Base-by-base conservation (phyloP, 2,113 vertebrate species). In the Sturnira hondurensis region DNA sequence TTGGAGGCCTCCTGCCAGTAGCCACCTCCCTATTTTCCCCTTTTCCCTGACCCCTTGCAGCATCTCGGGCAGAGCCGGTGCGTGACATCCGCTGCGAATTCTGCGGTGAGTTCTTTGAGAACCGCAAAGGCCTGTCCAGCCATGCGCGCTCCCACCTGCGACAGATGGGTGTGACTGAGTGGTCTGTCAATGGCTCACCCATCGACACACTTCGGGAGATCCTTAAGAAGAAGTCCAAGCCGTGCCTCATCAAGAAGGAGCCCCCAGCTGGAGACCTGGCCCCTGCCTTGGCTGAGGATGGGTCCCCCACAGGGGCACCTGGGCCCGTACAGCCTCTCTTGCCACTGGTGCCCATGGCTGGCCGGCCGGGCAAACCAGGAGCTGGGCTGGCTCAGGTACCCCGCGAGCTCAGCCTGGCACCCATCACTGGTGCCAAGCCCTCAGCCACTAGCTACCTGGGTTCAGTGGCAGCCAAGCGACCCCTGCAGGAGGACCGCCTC, bases 101-200 rank as follows among this genome's bases (percentile, higher is more conserved):
- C 98, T 99, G 99, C 3, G 99, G 99, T 1, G 99, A 99, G 92
- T 99, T 99, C 97, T 99, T 99, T 47, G 99, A 99, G 97, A 99
- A 99, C 98, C 99, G 99, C 13, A 99, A 99, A 97, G 99, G 99
- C 3, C 98, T 99, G 1, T 99, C 99, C 0, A 99, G 99, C 98
- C 99, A 99, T n/a, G 99, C 99, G 0, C 99, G 99, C 58, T 99
- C 99, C n/a, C 99, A 99, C 98, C 98, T 99, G 74, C 99, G 99
- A 2, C 99, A 99, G 97, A 99, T 99, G 99, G 99, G 99, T 26
- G 99, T 99, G 93, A 99, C 99, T 0, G 99, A 99, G 97, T 99
- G 99, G 99, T 99, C 99, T 0, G 99, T 99, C 89, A 99, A 99
- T 13, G 99, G 99, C 77, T 99, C 99, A 0, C 99, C 99, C 76